phyloP scores from a whole-genome alignment of 2,113 vertebrate genomes.

The Microtus ochrogaster region DNA sequence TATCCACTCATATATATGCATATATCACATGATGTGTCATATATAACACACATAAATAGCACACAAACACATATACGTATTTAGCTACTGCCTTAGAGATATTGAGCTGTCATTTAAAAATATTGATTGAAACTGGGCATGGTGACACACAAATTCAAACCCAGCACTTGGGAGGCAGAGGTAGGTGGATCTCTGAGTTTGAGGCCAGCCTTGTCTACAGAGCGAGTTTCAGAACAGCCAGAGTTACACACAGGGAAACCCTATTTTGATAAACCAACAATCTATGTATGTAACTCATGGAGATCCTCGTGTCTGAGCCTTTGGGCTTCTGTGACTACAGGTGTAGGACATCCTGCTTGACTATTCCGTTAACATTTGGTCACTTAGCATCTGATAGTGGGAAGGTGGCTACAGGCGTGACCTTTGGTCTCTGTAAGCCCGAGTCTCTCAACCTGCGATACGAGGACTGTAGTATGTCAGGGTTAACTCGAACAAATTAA shows the following conservation, averaged over 20 bases:
- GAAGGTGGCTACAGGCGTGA: background rate
- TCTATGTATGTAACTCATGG: background rate
- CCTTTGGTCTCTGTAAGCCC: background rate
- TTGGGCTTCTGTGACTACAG: background rate
- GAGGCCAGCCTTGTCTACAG: background rate
- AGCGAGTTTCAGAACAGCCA: background rate
- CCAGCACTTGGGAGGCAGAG: background rate
- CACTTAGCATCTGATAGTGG: background rate
- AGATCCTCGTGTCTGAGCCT: background rate
- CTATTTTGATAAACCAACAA: background rate
- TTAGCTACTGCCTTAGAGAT: background rate
- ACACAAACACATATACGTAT: background rate
- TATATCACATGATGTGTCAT: background rate
- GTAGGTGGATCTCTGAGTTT: background rate
- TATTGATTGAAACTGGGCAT: background rate
- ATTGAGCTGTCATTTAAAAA: background rate
- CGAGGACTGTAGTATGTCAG: background rate
- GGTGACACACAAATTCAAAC: background rate
- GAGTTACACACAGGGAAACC: background rate
- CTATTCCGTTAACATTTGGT: background rate
- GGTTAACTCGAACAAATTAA: background rate
- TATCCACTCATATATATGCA: too few relatives aligned
- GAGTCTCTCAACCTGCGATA: background rate
- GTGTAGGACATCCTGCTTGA: background rate
- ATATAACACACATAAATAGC: background rate